Evolutionary conservation across 2,888 invertebrate species (phyloP), one percentile per base, ranked within the genome.

Genomic region (Aromia moschata): DNA sequence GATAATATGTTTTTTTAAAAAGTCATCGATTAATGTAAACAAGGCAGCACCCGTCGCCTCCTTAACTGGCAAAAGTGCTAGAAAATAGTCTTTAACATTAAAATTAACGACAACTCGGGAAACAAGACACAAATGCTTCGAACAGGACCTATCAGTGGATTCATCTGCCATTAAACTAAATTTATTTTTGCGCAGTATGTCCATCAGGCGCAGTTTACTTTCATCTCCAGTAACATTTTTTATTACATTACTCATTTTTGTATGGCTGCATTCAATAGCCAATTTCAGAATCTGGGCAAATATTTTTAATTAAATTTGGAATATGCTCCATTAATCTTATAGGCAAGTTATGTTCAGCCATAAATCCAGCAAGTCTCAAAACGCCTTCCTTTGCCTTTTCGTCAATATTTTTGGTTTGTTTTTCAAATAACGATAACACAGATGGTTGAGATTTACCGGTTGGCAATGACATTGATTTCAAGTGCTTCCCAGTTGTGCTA

Each of bases 281-380:
- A 31, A 60, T 57, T 41, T 57, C 43, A 53, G 57, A 60, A 37
- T 60, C 60, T 10, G 53, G 44, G 43, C 60, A 57, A 14, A 14
- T 45, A 20, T 12, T 25, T 31, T 46, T 31, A 44, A 58, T 14
- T 15, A 43, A 55, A 38, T 16, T 25, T 31, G 55, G 41, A 15
- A 64, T 33, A 59, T 64, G 64, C 10, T 64, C 61, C 56, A 61
- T 61, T 16, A 61, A 20, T 10, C 30, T 41, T 16, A 56, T 45
- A 2, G 64, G 53, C 37, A 64, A 44, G 30, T 64, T 64, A 52
- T 64, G 58, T 46, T 64, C 61, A 0, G 43, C 44, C 0, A 60
- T 4, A 43, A 60, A 63, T n/a, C 43, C 63, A 10, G 60, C 56
- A 9, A 56, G 37, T 18, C 54, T 9, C 30, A 62, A 33, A 44